Percentiles rank a stretch among this genome's conserved stretches.
Conservation (phyloP, 2,797 vertebrate genomes). For the Macroramphosus scolopax region DNA sequence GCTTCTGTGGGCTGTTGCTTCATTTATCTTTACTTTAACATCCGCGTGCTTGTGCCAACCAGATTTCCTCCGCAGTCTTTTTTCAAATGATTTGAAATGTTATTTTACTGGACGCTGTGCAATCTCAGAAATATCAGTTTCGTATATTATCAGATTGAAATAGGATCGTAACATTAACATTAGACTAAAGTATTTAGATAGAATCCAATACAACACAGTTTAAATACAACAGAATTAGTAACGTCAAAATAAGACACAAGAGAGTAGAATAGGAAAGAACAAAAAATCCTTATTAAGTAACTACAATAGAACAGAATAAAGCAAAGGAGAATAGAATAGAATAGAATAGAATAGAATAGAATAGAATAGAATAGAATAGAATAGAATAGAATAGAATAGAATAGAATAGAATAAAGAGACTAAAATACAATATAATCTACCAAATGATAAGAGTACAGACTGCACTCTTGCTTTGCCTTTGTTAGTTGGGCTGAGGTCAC, state of each 20-base stretch:
- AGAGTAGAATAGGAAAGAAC: too few relatives aligned
- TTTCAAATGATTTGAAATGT: constrained; percentile 35
- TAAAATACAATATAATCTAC: not conserved
- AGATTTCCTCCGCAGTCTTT: constrained; percentile 8
- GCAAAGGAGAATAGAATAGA: not conserved
- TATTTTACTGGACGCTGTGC: constrained; percentile 19
- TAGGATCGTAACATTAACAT: too few relatives aligned
- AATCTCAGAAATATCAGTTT: constrained; percentile 25
- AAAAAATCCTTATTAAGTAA: too few relatives aligned
- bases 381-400: constrained; percentile 1
- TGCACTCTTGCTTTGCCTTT: constrained; percentile 1
- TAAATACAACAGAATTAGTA: too few relatives aligned
- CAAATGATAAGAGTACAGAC: not conserved
- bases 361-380: too few relatives aligned
- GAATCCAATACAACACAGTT: too few relatives aligned
- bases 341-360: not conserved
- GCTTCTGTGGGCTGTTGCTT: not conserved
- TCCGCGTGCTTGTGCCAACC: constrained; percentile 5
- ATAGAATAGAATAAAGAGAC: constrained; percentile 1
- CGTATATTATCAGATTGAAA: too few relatives aligned
- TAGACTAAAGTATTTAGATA: too few relatives aligned
- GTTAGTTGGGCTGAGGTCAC: constrained; percentile 28
- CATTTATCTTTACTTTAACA: constrained; percentile 6
- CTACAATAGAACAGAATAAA: too few relatives aligned
- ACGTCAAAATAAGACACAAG: too few relatives aligned